Evolutionary conservation across 2,113 vertebrate genomes (phyloP).

Genomic region (Isurus oxyrinchus): DNA sequence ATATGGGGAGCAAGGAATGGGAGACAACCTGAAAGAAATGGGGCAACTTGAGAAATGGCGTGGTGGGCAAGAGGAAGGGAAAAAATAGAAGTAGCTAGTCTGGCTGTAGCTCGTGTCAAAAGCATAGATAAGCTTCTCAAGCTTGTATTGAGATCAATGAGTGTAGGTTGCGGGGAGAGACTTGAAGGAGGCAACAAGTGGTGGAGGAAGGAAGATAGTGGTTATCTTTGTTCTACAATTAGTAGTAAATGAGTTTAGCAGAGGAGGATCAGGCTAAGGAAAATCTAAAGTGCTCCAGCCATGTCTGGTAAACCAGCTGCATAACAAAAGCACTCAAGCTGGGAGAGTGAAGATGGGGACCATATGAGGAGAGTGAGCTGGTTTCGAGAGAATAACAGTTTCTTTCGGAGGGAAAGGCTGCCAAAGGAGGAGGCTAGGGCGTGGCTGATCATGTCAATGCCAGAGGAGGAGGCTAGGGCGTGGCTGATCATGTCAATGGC

Average conservation of each 20-base stretch:
- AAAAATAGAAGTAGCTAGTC: not conserved
- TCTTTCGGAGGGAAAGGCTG: not conserved
- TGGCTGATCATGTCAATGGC: not conserved
- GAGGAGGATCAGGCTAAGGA: not conserved
- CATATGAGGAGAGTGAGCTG: not conserved
- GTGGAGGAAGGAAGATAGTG: not conserved
- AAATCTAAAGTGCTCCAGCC: not conserved
- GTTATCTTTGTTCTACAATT: not conserved
- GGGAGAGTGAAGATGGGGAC: not conserved
- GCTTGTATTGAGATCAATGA: not conserved
- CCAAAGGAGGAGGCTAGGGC: not conserved
- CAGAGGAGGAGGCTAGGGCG: not conserved
- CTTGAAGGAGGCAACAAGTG: not conserved
- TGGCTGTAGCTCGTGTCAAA: not conserved
- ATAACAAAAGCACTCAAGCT: not conserved
- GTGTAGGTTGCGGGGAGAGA: not conserved
- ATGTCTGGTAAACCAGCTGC: not conserved
- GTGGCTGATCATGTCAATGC: not conserved
- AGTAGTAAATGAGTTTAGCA: not conserved
- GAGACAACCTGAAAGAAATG: not conserved
- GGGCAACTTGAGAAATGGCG: not conserved
- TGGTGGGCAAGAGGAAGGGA: not conserved
- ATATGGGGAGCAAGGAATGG: not conserved
- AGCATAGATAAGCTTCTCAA: not conserved
- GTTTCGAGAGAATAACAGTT: not conserved